Evolutionary conservation across 2,888 invertebrate species (phyloP), one percentile per base, ranked within the genome.

Genomic region (Gymnocheta viridis): DNA sequence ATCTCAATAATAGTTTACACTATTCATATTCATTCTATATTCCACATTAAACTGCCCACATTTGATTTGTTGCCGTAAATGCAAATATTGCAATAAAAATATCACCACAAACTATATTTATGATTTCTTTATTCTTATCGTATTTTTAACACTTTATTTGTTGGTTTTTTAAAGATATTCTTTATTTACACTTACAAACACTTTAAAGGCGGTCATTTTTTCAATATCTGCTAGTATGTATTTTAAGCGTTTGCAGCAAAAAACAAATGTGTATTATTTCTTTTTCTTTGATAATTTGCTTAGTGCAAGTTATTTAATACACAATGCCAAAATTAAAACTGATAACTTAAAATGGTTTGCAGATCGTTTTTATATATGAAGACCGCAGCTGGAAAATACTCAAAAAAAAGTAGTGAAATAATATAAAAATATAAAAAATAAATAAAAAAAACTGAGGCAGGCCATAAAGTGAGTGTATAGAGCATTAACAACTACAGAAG

Each of bases 311-410:
- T 89, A 87, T 89, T 88, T 89, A 88, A 89, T 89, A 74, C 84
- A 87, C 88, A 88, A 86, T 88, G 89, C 83, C 88, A 88, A 89
- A 88, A 87, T 89, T 87, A 88, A 81, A 89, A 91, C 91, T 91
- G 91, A 91, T 91, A 90, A 89, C 88, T 89, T 87, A 84, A 85
- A 86, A 87, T 88, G 88, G 88, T 84, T 86, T 88, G 88, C 88
- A 89, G 90, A 90, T 89, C 89, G 88, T 86, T 90, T 91, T 91
- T 91, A 91, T 91, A 91, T 85, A 85, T 86, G 82, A 84, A 85
- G 82, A 84, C 85, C 79, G 47, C 72, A 27, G 73, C 54, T 79
- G 72, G 56, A 79, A 79, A 64, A 79, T 66, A 72, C 32, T 47
- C 44, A 78, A 38, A 60, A 51, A n/a, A 44, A 44, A 64, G 22